phyloP scores from a whole-genome alignment of 23 tunicate genomes.

The Diplosoma virens region DNA sequence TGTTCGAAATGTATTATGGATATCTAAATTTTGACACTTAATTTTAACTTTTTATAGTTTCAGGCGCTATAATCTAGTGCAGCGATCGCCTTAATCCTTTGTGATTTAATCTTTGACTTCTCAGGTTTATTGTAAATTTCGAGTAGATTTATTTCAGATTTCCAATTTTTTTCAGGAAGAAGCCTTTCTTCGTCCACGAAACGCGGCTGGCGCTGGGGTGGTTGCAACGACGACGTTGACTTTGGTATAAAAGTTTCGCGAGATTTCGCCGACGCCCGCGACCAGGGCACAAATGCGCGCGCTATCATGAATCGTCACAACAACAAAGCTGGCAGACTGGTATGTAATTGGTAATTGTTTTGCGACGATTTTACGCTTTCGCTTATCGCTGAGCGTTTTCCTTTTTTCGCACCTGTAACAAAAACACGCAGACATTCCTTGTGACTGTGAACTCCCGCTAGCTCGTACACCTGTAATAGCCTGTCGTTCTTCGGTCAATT shows the following conservation, averaged over 20 bases:
- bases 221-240: constrained; percentile 70
- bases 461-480: too few relatives aligned
- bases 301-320: constrained; percentile 82
- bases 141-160: too few relatives aligned
- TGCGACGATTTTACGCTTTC: not conserved
- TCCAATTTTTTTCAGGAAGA: not conserved
- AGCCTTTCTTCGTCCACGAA: not conserved
- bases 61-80: too few relatives aligned
- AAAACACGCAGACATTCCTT: too few relatives aligned
- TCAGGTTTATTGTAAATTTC: too few relatives aligned
- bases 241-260: constrained; percentile 62
- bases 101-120: too few relatives aligned
- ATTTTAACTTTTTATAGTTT: too few relatives aligned
- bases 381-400: not conserved
- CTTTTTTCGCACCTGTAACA: constrained; percentile 16
- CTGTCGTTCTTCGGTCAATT: too few relatives aligned
- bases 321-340: constrained; percentile 79
- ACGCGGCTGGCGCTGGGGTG: constrained; percentile 56
- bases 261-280: constrained; percentile 79
- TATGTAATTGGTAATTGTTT: constrained; percentile 10
- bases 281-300: constrained; percentile 45
- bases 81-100: too few relatives aligned
- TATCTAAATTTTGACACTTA: too few relatives aligned
- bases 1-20: too few relatives aligned
- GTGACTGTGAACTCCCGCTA: too few relatives aligned